Conservation (phyloP, 2,797 vertebrate species). For the Danio aesculapii region DNA sequence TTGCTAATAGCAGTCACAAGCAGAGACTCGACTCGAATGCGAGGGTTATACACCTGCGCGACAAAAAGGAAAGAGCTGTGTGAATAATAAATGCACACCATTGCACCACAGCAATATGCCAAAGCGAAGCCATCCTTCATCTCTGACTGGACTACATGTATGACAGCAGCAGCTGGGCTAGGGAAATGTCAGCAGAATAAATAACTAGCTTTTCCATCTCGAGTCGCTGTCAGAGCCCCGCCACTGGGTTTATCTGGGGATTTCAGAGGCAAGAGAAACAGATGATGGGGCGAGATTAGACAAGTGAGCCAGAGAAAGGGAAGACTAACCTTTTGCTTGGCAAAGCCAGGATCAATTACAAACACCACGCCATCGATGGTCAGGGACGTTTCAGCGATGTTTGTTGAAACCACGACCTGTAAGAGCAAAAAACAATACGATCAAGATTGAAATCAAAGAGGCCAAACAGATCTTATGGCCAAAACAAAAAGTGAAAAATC, state of each 20-base stretch:
- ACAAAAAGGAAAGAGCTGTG: constrained; percentile 41
- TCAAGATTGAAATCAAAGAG: constrained; percentile 40
- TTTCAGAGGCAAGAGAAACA: constrained; percentile 75
- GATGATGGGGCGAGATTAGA: constrained; percentile 77
- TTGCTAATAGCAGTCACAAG: constrained; percentile 97
- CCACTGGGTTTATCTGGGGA: constrained; percentile 77
- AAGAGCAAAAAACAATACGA: constrained; percentile 62
- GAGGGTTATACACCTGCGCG: constrained; percentile 92
- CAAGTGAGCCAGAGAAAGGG: constrained; percentile 50
- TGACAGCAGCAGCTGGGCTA: constrained; percentile 73
- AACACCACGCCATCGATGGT: constrained; percentile 97
- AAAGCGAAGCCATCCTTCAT: constrained; percentile 66
- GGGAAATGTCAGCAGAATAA: constrained; percentile 82
- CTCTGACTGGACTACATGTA: constrained; percentile 68
- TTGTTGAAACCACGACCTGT: constrained; percentile 97
- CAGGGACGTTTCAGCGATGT: constrained; percentile 98
- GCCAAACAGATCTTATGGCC: neutral
- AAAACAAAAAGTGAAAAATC: neutral
- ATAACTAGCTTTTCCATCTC: constrained; percentile 79
- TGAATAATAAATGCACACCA: constrained; percentile 47
- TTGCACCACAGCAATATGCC: constrained; percentile 48
- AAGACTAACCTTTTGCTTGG: constrained; percentile 93
- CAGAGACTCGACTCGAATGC: constrained; percentile 96
- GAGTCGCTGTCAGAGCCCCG: constrained; percentile 72
- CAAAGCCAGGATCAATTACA: constrained; percentile 99